Evolutionary conservation across 1,140 invertebrate species (phyloP).

Genomic region (Penaeus vannamei): DNA sequence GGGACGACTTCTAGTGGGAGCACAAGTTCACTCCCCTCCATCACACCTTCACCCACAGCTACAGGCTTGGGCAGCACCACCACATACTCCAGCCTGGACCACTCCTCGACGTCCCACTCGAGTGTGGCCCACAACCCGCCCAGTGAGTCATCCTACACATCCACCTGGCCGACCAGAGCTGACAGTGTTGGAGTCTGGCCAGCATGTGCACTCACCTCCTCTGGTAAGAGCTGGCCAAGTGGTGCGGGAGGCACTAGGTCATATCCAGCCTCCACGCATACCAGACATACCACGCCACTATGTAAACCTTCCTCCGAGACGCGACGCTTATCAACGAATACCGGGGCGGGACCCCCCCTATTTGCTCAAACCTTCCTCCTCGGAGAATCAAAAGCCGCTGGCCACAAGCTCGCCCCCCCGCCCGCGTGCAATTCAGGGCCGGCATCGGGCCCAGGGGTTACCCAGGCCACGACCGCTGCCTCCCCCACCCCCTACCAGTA

Average conservation of each 20-base stretch:
- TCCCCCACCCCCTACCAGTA: constrained; percentile 74
- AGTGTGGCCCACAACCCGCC: constrained; percentile 59
- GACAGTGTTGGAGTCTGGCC: constrained; percentile 67
- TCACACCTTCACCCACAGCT: constrained; percentile 59
- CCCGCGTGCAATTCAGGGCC: constrained; percentile 61
- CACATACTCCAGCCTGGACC: constrained; percentile 52
- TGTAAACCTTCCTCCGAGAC: constrained; percentile 68
- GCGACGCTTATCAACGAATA: constrained; percentile 64
- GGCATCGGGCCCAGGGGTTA: constrained; percentile 58
- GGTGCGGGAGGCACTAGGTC: constrained; percentile 55
- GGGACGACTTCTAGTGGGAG: constrained; percentile 55
- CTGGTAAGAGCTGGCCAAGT: constrained; percentile 36
- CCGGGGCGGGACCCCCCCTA: constrained; percentile 63
- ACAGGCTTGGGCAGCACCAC: constrained; percentile 50
- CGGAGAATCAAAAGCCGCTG: constrained; percentile 70
- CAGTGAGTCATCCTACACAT: constrained; percentile 54
- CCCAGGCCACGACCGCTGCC: constrained; percentile 65
- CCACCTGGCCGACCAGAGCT: constrained; percentile 56
- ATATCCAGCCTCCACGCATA: constrained; percentile 66
- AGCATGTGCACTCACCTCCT: constrained; percentile 66
- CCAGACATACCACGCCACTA: constrained; percentile 67
- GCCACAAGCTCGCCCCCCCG: constrained; percentile 71
- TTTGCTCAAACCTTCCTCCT: constrained; percentile 68
- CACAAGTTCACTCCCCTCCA: constrained; percentile 64
- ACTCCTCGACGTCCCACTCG: constrained; percentile 48